Base-by-base conservation (phyloP, 2,113 vertebrate species). In the Coreoperca whiteheadi region DNA sequence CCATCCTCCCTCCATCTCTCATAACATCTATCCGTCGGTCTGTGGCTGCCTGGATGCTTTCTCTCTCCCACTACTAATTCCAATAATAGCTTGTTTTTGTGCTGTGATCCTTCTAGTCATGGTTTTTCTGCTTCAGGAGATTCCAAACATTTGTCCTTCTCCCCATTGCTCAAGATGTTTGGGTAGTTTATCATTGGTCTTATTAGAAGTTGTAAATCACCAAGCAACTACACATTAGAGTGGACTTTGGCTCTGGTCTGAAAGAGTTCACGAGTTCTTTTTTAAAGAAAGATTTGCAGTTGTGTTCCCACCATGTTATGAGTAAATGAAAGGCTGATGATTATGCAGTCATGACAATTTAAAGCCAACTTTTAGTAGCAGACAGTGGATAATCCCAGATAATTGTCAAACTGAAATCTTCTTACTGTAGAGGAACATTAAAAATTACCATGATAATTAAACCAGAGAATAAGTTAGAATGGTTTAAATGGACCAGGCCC, bases 41-140 rank as follows among this genome's bases (percentile, higher is more conserved):
- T 1, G 6, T 51, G 66, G 30, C 74, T 64, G 64, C 12, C 51
- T 74, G 54, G 54, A 63, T 61, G 28, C 48, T 30, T 11, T 50
- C 41, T n/a, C 61, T 67, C 50, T 86, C 57, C 63, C 71, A 63
- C 64, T 54, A 34, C 56, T 57, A 8, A 48, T 41, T 61, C 71
- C 79, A 88, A 80, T 65, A 83, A 87, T 79, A 79, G 50, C 46
- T 63, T 63, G 48, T 34, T 86, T 64, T 73, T 65, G n/a, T 83
- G 21, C 60, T 37, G 28, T 16, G 51, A 43, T 43, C 51, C 39
- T 78, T 69, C 50, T 59, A 57, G 53, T 34, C 48, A 28, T 25
- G 41, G 20, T 75, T n/a, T 28, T 54, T 73, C 48, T 63, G 53
- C 53, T 86, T 48, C 74, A 73, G 15, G 30, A 74, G 43, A 76